A percentile compares a stretch with the other conserved stretches of the same genome.
Evolutionary conservation across 2,888 invertebrate species (phyloP).

Genomic region (Chrysolina haemoptera): DNA sequence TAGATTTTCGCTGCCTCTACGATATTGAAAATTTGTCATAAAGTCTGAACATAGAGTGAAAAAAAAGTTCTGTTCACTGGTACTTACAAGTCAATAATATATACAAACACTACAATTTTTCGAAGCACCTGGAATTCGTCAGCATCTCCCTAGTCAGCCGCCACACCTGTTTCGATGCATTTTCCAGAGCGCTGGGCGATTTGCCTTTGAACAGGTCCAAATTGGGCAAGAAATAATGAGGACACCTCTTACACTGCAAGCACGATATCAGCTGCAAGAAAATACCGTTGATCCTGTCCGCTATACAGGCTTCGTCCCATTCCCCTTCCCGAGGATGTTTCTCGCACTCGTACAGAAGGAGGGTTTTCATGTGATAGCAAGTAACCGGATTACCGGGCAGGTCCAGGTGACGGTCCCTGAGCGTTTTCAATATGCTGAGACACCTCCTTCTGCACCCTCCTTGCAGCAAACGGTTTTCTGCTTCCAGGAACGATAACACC

Average conservation of each 20-base stretch:
- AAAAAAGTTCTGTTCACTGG: background rate
- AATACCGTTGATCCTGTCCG: slow-evolving; percentile 86
- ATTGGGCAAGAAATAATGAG: slow-evolving; percentile 88
- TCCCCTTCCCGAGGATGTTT: slow-evolving; percentile 86
- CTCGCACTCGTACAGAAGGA: slow-evolving; percentile 88
- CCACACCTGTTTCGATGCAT: slow-evolving; percentile 87
- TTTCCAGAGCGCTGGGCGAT: slow-evolving; percentile 82
- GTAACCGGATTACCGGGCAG: slow-evolving; percentile 83
- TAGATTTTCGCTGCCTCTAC: background rate
- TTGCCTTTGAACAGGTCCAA: slow-evolving; percentile 87
- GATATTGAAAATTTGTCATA: background rate
- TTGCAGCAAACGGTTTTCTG: slow-evolving; percentile 82
- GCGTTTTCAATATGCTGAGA: slow-evolving; percentile 83
- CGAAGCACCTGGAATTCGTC: slow-evolving; percentile 84
- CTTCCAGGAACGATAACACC: slow-evolving; percentile 85
- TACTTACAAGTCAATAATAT: slow-evolving; percentile 27
- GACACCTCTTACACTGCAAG: slow-evolving; percentile 86
- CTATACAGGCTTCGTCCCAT: slow-evolving; percentile 86
- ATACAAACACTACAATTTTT: slow-evolving; percentile 75
- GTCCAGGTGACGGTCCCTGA: slow-evolving; percentile 85
- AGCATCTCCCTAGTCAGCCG: slow-evolving; percentile 83
- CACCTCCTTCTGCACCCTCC: slow-evolving; percentile 78
- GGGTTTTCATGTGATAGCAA: slow-evolving; percentile 83
- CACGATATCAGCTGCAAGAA: slow-evolving; percentile 88
- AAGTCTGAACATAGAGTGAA: background rate